Evolutionary conservation across 2,888 invertebrate genomes (phyloP).

Genomic region (Therioaphis trifolii): DNA sequence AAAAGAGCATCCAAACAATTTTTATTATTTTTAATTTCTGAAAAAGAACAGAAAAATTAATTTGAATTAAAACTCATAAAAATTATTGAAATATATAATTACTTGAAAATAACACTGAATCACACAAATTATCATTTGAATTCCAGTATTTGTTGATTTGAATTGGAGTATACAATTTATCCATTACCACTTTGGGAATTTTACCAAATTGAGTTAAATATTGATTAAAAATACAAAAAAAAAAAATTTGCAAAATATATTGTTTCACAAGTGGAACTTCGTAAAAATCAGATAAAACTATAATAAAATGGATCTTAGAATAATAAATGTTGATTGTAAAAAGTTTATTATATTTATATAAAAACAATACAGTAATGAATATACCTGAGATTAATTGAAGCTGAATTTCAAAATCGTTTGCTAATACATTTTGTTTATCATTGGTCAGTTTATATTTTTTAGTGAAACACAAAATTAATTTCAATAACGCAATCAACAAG

Average conservation of each 20-base stretch:
- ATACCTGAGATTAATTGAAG: constrained; percentile 37
- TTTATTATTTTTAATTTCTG: constrained; percentile 46
- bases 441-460: constrained; percentile 20
- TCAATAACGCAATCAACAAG: constrained; percentile 45
- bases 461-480: constrained; percentile 44
- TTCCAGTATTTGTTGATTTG: constrained; percentile 2
- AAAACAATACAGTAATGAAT: not conserved
- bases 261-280: constrained; percentile 50
- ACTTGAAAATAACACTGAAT: constrained; percentile 18
- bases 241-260: constrained; percentile 44
- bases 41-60: constrained; percentile 11
- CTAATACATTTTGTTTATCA: constrained; percentile 10
- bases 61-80: not conserved
- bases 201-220: constrained; percentile 33
- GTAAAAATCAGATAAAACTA: constrained; percentile 55
- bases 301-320: constrained; percentile 1
- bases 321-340: not conserved
- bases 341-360: not conserved
- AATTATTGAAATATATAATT: not conserved
- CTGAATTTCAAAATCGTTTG: constrained; percentile 46
- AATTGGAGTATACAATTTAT: constrained; percentile 31
- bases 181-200: constrained; percentile 30
- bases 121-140: constrained; percentile 18
- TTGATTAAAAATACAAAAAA: constrained; percentile 42
- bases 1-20: constrained; percentile 36